These are phyloP conservation scores for Tenebrio molitor DNA, from an alignment of 1,140 invertebrate genomes.

Conservation along the genomic window DNA sequence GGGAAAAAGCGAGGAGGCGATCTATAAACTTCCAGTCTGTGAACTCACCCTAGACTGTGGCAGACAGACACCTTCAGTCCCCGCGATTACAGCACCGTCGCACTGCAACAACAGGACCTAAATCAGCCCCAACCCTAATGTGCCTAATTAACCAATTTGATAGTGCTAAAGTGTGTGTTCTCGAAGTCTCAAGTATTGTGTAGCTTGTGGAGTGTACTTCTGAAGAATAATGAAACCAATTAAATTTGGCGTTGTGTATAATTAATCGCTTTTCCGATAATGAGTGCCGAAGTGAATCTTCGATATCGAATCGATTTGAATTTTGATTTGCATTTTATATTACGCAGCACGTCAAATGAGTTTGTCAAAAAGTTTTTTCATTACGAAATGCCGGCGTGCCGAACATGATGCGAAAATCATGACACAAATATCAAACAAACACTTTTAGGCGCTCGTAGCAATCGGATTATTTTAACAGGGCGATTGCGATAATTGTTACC, in stretches of 20 bases:
- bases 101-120: conserved; percentile 63
- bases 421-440: neutral
- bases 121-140: neutral
- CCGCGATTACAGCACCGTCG: conserved; percentile 63
- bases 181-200: neutral
- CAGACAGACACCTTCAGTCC: conserved; percentile 63
- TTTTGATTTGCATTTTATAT: neutral
- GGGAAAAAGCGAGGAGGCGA: conserved; percentile 4
- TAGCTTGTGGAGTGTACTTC: neutral
- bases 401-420: neutral
- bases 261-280: too few relatives aligned
- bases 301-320: neutral
- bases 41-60: conserved; percentile 65
- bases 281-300: neutral
- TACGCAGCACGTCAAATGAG: neutral
- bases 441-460: neutral
- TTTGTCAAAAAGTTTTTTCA: conserved; percentile 5
- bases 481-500: neutral
- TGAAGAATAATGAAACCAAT: conserved; percentile 5
- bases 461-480: neutral
- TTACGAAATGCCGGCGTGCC: neutral
- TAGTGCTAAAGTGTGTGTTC: neutral
- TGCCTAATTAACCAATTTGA: too few relatives aligned
- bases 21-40: conserved; percentile 33
- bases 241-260: neutral